Evolutionary conservation across 2,113 vertebrate genomes (phyloP).

Genomic region (Hippotragus niger): DNA sequence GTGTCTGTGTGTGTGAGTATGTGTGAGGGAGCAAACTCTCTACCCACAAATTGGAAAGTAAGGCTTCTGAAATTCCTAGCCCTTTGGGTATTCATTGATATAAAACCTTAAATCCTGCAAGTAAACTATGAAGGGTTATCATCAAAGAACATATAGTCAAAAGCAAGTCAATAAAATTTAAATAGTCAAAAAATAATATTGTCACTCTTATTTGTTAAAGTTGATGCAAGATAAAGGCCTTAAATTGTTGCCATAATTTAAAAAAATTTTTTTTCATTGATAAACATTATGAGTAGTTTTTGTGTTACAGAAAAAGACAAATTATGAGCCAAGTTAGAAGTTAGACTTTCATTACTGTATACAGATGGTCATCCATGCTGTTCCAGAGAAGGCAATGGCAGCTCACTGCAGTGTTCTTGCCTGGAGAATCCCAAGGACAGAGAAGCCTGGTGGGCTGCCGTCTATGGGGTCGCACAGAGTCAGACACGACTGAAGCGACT

Average conservation of each 20-base stretch:
- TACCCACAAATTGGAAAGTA: neutral
- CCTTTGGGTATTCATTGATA: neutral
- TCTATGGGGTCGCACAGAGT: neutral
- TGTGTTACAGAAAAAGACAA: neutral
- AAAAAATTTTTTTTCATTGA: neutral
- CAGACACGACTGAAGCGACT: rapidly evolving
- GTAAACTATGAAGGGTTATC: neutral
- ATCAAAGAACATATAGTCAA: neutral
- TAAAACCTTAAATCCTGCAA: neutral
- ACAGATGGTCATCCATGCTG: neutral
- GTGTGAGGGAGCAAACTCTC: neutral
- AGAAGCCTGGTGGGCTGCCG: rapidly evolving
- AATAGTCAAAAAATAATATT: neutral
- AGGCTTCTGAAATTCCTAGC: neutral
- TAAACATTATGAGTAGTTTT: neutral
- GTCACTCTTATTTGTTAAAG: neutral
- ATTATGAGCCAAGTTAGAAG: neutral
- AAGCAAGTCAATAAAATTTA: neutral
- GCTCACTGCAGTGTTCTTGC: neutral
- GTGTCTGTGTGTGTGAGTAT: neutral
- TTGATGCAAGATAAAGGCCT: neutral
- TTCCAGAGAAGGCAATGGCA: neutral
- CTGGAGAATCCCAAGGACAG: neutral
- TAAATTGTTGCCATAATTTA: neutral
- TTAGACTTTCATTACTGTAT: neutral